Percentiles rank a stretch among this genome's conserved stretches.
phyloP scores from a whole-genome alignment of 2,888 invertebrate species.

The Aphelenchoides bicaudatus region DNA sequence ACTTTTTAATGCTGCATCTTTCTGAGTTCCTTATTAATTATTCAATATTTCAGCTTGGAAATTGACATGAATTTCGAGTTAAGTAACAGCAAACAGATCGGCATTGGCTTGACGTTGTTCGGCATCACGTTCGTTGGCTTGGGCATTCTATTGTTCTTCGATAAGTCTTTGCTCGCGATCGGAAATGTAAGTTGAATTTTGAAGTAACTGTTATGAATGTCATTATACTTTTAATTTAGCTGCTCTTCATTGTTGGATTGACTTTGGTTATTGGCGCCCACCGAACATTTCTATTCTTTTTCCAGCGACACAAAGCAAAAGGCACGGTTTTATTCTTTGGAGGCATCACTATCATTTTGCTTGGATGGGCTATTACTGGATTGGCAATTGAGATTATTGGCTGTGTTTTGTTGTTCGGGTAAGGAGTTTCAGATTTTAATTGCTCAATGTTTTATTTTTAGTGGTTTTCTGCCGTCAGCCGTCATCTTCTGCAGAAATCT shows the following conservation, averaged over 20 bases:
- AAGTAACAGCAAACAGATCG: conserved; percentile 70
- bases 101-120: conserved; percentile 90
- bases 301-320: conserved; percentile 71
- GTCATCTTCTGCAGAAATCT: conserved; percentile 89
- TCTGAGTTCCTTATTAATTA: conserved; percentile 8
- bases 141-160: conserved; percentile 86
- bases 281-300: conserved; percentile 92
- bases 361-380: conserved; percentile 92
- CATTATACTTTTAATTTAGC: conserved; percentile 69
- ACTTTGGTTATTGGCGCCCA: conserved; percentile 93
- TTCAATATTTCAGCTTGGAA: background rate
- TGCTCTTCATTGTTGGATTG: conserved; percentile 88
- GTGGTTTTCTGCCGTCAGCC: conserved; percentile 94
- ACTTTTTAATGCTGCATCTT: no score
- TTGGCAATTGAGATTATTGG: conserved; percentile 96
- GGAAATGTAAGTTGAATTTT: conserved; percentile 79
- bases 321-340: conserved; percentile 54
- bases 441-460: conserved; percentile 64
- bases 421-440: conserved; percentile 37
- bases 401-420: conserved; percentile 73
- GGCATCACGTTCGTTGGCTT: conserved; percentile 90
- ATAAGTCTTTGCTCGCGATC: conserved; percentile 91
- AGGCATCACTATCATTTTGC: conserved; percentile 82
- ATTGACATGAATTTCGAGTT: conserved; percentile 38
- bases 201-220: conserved; percentile 1